Conservation (phyloP, 2,113 vertebrate species). For the Lepus americanus region DNA sequence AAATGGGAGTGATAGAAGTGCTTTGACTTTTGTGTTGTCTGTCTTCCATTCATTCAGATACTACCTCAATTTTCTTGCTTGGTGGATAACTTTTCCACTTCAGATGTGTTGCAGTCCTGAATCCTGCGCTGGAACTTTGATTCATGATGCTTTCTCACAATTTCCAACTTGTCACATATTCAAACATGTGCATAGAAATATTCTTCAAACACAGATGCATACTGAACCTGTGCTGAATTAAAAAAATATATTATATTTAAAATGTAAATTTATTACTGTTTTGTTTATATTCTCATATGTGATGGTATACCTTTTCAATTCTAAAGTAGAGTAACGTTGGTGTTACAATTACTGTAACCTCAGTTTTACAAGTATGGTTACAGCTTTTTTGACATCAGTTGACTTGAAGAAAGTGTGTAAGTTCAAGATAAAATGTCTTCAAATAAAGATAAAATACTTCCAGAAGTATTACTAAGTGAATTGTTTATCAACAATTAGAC, state of each 20-base stretch:
- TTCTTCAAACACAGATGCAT: constrained; percentile 23
- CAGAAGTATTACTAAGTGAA: background rate
- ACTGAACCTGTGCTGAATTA: background rate
- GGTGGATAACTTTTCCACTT: background rate
- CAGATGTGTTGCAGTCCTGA: background rate
- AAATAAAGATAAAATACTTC: constrained; percentile 25
- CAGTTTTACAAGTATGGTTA: background rate
- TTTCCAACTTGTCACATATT: background rate
- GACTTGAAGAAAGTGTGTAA: background rate
- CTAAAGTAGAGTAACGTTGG: background rate
- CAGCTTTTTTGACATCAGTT: constrained; percentile 5
- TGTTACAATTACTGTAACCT: background rate
- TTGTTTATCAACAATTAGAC: background rate
- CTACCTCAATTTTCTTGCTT: background rate
- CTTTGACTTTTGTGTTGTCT: background rate
- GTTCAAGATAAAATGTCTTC: constrained; percentile 41
- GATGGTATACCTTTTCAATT: background rate
- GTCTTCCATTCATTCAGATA: background rate
- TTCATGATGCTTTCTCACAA: constrained; percentile 14
- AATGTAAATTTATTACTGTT: constrained; percentile 45
- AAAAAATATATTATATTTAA: background rate
- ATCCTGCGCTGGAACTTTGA: constrained; percentile 28
- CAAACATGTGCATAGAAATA: constrained; percentile 36
- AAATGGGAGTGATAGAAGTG: background rate
- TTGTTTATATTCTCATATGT: background rate